Evolutionary conservation across 2,888 invertebrate species (phyloP).

Genomic region (Drosophila stalkeri): DNA sequence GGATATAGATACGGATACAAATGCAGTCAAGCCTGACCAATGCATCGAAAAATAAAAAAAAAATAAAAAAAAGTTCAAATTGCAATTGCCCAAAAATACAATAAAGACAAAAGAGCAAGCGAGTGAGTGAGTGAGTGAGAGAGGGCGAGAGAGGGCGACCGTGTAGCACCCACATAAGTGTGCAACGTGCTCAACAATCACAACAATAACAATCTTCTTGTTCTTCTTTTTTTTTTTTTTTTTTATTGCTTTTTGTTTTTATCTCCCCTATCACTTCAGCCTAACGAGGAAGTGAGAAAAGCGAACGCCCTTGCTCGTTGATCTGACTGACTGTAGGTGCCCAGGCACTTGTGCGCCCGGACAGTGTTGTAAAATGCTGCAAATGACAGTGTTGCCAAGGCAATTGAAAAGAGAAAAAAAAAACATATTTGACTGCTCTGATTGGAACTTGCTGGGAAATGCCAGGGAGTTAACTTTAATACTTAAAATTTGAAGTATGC

Average conservation of each 20-base stretch:
- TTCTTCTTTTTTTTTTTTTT: background rate
- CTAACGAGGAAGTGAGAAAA: slow-evolving; percentile 48
- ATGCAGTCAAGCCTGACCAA: slow-evolving; percentile 15
- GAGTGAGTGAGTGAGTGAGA: background rate
- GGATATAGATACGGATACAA: slow-evolving; percentile 12
- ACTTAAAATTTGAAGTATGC: too few species aligned
- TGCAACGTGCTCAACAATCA: slow-evolving; percentile 56
- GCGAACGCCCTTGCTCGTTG: background rate
- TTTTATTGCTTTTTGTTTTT: slow-evolving; percentile 1
- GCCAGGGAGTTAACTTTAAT: too few species aligned
- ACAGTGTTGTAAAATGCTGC: too few species aligned
- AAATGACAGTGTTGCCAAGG: slow-evolving; percentile 17
- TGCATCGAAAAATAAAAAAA: background rate
- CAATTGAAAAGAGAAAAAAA: slow-evolving; percentile 12
- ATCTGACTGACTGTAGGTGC: background rate
- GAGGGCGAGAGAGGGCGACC: too few species aligned
- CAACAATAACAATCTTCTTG: slow-evolving; percentile 37
- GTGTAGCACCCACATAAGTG: slow-evolving; percentile 41
- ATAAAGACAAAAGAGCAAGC: slow-evolving; percentile 5
- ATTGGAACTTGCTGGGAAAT: too few species aligned
- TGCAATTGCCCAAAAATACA: slow-evolving; percentile 38
- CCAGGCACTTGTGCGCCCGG: slow-evolving; percentile 12
- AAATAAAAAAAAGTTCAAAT: slow-evolving; percentile 28
- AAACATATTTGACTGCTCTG: background rate
- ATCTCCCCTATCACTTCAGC: slow-evolving; percentile 7